phyloP scores from a whole-genome alignment of 2,888 invertebrate genomes.

The Rotaria socialis region DNA sequence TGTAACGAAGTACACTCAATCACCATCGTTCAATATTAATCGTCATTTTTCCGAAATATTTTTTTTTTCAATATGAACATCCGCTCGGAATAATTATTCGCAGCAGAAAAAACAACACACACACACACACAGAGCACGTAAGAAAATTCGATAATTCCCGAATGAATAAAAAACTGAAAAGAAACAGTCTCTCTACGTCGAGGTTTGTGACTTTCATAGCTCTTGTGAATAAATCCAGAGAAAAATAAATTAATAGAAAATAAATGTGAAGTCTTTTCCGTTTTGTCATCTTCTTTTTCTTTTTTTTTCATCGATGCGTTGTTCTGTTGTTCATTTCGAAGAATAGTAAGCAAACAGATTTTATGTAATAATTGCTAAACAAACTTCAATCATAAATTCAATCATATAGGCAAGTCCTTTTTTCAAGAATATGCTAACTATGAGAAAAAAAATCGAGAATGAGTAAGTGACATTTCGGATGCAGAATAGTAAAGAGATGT shows the following conservation, averaged over 20 bases:
- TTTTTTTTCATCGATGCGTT: too few species aligned
- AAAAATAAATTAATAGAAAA: neutral
- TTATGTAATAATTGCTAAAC: neutral
- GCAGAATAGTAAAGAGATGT: slow-evolving; percentile 19
- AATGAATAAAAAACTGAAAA: neutral
- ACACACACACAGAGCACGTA: too few species aligned
- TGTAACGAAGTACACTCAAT: neutral
- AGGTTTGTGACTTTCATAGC: neutral
- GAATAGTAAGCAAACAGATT: neutral
- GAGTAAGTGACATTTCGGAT: slow-evolving; percentile 7
- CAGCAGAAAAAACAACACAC: neutral
- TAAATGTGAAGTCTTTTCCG: neutral
- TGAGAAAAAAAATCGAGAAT: neutral
- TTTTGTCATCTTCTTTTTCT: neutral
- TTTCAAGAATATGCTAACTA: neutral
- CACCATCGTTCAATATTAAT: neutral
- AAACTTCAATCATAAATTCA: slow-evolving; percentile 3
- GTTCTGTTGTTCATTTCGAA: too few species aligned
- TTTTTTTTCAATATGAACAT: neutral
- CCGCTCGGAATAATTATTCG: neutral
- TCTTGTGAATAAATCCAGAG: neutral
- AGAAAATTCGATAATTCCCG: neutral
- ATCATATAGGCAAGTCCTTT: neutral
- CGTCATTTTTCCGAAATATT: neutral
- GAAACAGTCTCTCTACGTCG: neutral